Evolutionary conservation across 2,888 invertebrate genomes (phyloP), one percentile per base, ranked within the genome.

Genomic region (Beris morrisii): DNA sequence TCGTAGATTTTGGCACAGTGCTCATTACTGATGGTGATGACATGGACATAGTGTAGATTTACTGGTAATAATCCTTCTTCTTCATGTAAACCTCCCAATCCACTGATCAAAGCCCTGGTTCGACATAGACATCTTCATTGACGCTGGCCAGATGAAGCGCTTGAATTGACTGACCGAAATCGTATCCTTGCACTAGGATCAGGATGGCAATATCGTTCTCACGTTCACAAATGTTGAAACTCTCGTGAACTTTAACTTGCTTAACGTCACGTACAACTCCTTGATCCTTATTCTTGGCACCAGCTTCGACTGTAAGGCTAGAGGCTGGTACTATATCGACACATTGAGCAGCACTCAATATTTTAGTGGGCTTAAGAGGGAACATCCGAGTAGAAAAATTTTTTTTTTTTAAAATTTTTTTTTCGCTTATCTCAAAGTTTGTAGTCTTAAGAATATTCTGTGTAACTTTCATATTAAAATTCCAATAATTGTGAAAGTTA

Each of bases 181-280:
- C 69, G 53, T 87, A 74, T 0, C 83, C 76, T 4, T 75, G 78
- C 0, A 78, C 67, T 4, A 87, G 77, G 78, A 81, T 81, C 4
- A 87, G 71, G 0, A 86, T 70, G 0, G 85, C 86, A 13, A 87
- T 78, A 65, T 87, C 87, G 71, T 82, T 82, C 69, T 85, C 84
- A 80, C 83, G 81, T 30, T 77, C 78, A 0, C 73, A 71, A 50
- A 75, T 75, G 22, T 79, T 79, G 73, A 84, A 87, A 1, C 76
- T 74, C 5, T 81, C 79, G 69, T 86, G 83, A 75, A n/a, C 4
- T 1, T 28, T 43, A n/a, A 57, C 28, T 45, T 57, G 9, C 7
- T 48, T 13, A 9, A 68, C 55, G 11, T 54, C 11, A 3, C 32
- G 50, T 7, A 7, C 43, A 12, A 77, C 77, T 30, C 75, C 76